A percentile compares a stretch with the other conserved stretches of the same genome.
Conservation (phyloP, 2,888 invertebrate species). For the Parnassius orleans region DNA sequence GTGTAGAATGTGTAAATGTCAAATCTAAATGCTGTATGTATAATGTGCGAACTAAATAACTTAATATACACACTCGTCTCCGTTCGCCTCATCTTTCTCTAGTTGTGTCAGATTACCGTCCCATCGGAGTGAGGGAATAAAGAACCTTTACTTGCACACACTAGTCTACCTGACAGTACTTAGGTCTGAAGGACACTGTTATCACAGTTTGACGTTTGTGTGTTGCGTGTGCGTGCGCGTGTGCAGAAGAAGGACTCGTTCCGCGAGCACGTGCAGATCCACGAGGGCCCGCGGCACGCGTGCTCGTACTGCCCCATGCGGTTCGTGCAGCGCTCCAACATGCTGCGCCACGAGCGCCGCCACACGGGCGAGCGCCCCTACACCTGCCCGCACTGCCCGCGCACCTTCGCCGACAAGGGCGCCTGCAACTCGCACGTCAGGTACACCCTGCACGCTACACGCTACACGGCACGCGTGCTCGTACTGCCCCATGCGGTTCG, state of each 20-base stretch:
- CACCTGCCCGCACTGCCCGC: slow-evolving; percentile 74
- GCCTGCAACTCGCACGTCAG: slow-evolving; percentile 77
- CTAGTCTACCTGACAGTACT: too few relatives aligned
- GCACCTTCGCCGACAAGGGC: slow-evolving; percentile 81
- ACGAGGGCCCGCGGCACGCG: slow-evolving; percentile 80
- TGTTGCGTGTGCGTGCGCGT: not conserved
- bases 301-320: slow-evolving; percentile 82
- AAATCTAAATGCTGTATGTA: too few relatives aligned
- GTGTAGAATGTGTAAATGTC: too few relatives aligned
- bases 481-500: slow-evolving; percentile 81
- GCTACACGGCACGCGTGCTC: slow-evolving; percentile 81
- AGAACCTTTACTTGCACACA: too few relatives aligned
- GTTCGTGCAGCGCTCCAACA: slow-evolving; percentile 81
- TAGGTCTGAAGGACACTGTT: too few relatives aligned
- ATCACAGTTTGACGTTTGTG: too few relatives aligned
- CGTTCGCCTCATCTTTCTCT: too few relatives aligned
- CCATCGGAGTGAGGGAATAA: too few relatives aligned
- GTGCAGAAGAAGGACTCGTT: slow-evolving; percentile 77
- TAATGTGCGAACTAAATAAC: too few relatives aligned
- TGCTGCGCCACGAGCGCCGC: slow-evolving; percentile 78
- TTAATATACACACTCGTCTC: too few relatives aligned
- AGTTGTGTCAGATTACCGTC: too few relatives aligned
- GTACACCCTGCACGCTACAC: slow-evolving; percentile 39
- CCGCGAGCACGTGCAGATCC: slow-evolving; percentile 81
- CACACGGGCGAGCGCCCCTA: slow-evolving; percentile 82